phyloP scores from a whole-genome alignment of 2,797 vertebrate species.

The Danio jaintianensis region DNA sequence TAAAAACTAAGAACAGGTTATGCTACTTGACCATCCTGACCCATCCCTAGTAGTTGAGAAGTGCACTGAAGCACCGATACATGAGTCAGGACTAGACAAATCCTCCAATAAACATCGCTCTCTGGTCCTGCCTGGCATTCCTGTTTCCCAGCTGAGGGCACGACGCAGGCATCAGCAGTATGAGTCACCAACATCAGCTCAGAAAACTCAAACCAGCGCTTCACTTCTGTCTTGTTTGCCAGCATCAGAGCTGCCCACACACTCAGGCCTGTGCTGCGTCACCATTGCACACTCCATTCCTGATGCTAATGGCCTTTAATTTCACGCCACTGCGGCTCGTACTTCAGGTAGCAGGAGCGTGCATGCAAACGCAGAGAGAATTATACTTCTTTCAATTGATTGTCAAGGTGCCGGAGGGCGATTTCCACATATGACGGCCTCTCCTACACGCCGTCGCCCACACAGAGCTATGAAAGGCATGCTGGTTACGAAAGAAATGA shows the following conservation, averaged over 20 bases:
- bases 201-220: constrained; percentile 37
- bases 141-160: constrained; percentile 3
- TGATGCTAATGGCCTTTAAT: constrained; percentile 4
- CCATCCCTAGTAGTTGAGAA: not conserved
- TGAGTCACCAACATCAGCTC: constrained; percentile 58
- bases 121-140: not conserved
- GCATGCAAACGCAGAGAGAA: not conserved
- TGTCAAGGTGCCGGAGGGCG: not conserved
- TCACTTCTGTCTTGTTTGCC: constrained; percentile 10
- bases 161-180: constrained; percentile 44
- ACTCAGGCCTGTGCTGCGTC: not conserved
- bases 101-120: not conserved
- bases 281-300: not conserved
- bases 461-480: constrained; percentile 13
- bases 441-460: not conserved
- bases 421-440: constrained; percentile 23
- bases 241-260: constrained; percentile 13
- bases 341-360: not conserved
- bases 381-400: not conserved
- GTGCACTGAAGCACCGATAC: not conserved
- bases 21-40: not conserved
- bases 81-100: not conserved
- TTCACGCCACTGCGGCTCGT: not conserved
- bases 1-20: not conserved
- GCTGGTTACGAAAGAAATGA: constrained; percentile 7